A percentile compares a stretch with the other conserved stretches of the same genome.
These are phyloP conservation scores for Notothenia coriiceps DNA, from an alignment of 2,113 vertebrate species.

Conservation along the genomic window DNA sequence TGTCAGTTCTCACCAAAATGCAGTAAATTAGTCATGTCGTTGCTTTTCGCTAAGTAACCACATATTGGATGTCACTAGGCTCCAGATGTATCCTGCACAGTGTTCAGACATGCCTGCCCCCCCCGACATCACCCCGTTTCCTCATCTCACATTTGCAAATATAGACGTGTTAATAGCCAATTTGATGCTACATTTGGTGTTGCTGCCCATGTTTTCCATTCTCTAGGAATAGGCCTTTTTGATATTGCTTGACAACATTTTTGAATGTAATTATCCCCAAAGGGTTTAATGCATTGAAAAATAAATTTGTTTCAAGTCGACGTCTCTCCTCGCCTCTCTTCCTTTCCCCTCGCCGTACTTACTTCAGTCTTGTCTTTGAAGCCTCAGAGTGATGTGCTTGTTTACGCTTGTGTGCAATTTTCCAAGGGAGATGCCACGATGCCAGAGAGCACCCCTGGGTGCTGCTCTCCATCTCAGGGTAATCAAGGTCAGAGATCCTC, in stretches of 20 bases:
- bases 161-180: neutral
- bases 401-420: slow-evolving; percentile 16
- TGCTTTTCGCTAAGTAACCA: no score
- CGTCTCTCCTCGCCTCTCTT: neutral
- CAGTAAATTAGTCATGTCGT: no score
- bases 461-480: slow-evolving; percentile 15
- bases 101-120: slow-evolving; percentile 1
- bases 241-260: neutral
- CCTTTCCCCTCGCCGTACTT: neutral
- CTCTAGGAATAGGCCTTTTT: neutral
- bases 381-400: neutral
- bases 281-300: neutral
- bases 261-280: slow-evolving; percentile 13
- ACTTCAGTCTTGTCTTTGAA: slow-evolving; percentile 14
- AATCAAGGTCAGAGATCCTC: slow-evolving; percentile 65
- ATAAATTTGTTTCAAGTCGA: neutral
- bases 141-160: neutral
- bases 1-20: no score
- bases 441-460: neutral
- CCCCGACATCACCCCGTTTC: neutral
- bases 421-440: neutral
- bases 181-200: slow-evolving; percentile 15
- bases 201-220: neutral
- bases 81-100: neutral
- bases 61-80: neutral